A percentile compares a stretch with the other conserved stretches of the same genome.
Conservation (phyloP, 2,797 vertebrate species). For the Labeo calbasu region DNA sequence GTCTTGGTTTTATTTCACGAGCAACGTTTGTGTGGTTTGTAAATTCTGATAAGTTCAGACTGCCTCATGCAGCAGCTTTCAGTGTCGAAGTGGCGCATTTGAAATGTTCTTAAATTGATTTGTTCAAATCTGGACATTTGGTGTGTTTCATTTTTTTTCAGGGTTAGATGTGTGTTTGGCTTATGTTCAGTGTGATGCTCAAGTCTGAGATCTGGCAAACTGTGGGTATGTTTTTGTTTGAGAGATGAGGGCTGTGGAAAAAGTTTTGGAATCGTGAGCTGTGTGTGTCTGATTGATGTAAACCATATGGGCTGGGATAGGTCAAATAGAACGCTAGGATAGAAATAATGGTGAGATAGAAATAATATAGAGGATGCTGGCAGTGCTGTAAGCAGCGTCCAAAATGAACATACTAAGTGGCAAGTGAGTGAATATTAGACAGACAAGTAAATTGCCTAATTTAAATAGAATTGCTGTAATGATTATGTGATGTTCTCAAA, state of each 20-base stretch:
- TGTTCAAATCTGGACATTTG: neutral
- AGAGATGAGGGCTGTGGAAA: constrained; percentile 21
- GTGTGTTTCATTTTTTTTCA: neutral
- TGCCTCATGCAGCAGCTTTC: neutral
- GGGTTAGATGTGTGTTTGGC: neutral
- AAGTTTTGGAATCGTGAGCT: neutral
- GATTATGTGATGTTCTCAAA: neutral
- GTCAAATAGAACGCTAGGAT: neutral
- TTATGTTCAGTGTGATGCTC: neutral
- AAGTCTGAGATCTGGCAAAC: neutral
- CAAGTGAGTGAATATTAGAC: neutral
- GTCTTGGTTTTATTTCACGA: neutral
- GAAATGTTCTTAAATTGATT: neutral
- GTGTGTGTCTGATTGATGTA: constrained; percentile 2
- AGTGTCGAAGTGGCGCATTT: neutral
- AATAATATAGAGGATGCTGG: neutral
- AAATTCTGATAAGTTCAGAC: neutral
- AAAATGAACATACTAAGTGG: neutral
- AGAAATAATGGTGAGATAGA: neutral
- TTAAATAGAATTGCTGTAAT: neutral
- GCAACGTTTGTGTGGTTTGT: neutral
- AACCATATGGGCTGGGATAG: neutral
- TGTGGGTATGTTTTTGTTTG: neutral
- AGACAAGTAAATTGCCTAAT: neutral
- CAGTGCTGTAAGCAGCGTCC: neutral